Percentiles rank a stretch among this genome's conserved stretches.
Evolutionary conservation across 2,113 vertebrate genomes (phyloP).

Genomic region (Semnopithecus entellus): DNA sequence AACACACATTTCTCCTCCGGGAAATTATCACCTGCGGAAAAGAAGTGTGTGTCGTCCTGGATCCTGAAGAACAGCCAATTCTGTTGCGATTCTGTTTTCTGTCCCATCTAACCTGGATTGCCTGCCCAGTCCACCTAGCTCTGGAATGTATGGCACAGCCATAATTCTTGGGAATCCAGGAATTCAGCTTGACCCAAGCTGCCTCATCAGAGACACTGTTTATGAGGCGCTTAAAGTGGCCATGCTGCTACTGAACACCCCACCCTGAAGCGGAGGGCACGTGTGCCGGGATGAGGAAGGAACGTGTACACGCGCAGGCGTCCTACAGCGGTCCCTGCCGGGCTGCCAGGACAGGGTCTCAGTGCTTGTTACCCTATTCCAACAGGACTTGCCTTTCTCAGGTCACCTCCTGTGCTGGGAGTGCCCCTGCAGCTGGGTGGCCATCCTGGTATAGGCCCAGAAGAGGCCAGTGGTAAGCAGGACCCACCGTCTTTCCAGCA

Average conservation of each 20-base stretch:
- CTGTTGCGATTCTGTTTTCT: not conserved
- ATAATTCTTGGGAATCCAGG: not conserved
- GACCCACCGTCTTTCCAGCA: not conserved
- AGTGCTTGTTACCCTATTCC: not conserved
- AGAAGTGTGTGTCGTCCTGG: not conserved
- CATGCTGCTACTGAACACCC: not conserved
- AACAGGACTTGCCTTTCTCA: fast-evolving
- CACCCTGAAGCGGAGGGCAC: fast-evolving
- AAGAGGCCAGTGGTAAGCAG: not conserved
- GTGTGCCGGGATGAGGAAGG: not conserved
- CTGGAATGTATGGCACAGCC: not conserved
- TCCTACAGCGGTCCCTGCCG: fast-evolving
- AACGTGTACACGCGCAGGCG: fast-evolving
- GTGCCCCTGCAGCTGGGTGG: no score
- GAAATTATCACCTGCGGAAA: not conserved
- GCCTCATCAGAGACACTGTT: not conserved
- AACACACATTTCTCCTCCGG: not conserved
- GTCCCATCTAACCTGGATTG: not conserved
- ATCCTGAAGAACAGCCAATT: not conserved
- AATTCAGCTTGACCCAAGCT: not conserved
- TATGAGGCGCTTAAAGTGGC: not conserved
- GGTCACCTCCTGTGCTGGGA: not conserved
- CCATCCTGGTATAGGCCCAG: not conserved
- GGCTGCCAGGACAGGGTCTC: no score
- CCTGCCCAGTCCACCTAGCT: not conserved